Evolutionary conservation across 1,140 invertebrate species (phyloP).

Genomic region (Phortica variegata): DNA sequence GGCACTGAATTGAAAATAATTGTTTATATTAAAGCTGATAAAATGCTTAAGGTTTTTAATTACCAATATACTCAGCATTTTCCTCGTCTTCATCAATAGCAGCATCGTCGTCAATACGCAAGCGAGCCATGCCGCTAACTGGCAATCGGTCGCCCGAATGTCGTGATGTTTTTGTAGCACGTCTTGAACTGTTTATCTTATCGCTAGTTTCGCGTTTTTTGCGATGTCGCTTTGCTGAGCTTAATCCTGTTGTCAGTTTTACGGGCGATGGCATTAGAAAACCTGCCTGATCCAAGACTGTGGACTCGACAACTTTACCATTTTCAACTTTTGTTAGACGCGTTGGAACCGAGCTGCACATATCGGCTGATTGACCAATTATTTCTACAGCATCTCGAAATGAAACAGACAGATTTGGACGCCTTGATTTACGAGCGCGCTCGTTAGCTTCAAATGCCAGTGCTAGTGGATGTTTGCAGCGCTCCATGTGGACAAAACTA

Average conservation of each 20-base stretch:
- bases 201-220: too few species aligned
- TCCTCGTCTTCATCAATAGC: slow-evolving; percentile 6
- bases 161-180: slow-evolving; percentile 13
- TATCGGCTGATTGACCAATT: slow-evolving; percentile 16
- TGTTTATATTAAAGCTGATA: background rate
- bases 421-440: slow-evolving; percentile 1
- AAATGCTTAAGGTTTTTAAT: background rate
- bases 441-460: slow-evolving; percentile 7
- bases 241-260: too few species aligned
- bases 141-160: slow-evolving; percentile 11
- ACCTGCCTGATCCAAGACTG: slow-evolving; percentile 10
- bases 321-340: slow-evolving; percentile 16
- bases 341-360: slow-evolving; percentile 13
- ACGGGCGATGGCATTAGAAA: too few species aligned
- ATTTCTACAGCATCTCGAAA: slow-evolving; percentile 23
- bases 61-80: slow-evolving; percentile 20
- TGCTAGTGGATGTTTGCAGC: slow-evolving; percentile 10
- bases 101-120: slow-evolving; percentile 8
- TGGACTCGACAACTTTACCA: slow-evolving; percentile 18
- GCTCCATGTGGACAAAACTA: slow-evolving; percentile 8
- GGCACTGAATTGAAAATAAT: slow-evolving; percentile 11
- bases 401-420: slow-evolving; percentile 17
- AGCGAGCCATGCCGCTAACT: slow-evolving; percentile 7
- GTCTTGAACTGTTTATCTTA: too few species aligned
- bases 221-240: too few species aligned